Conservation (phyloP, 2,797 vertebrate genomes). For the Neostethus bicornis region DNA sequence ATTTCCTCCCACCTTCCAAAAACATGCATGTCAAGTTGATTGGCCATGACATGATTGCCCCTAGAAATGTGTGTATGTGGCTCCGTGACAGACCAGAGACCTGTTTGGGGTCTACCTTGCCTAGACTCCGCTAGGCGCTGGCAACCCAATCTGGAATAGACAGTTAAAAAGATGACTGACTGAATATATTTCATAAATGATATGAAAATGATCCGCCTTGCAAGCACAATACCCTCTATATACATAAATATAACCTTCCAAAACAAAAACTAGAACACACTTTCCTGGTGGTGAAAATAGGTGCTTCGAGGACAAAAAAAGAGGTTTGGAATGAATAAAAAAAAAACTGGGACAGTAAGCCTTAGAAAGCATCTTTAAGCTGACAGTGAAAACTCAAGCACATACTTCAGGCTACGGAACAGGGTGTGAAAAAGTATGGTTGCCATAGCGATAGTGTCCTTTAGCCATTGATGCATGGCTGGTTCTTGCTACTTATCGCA, state of each 20-base stretch:
- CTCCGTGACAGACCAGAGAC: no score
- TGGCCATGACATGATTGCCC: no score
- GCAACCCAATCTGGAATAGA: no score
- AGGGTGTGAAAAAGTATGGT: slow-evolving; percentile 58
- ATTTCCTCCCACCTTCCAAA: no score
- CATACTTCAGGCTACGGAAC: slow-evolving; percentile 9
- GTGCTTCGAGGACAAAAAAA: not conserved
- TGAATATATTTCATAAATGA: no score
- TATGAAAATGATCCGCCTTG: no score
- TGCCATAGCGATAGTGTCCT: slow-evolving; percentile 64
- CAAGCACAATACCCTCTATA: no score
- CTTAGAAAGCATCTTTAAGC: slow-evolving; percentile 20
- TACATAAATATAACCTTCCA: not conserved
- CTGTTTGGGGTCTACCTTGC: no score
- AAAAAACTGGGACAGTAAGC: slow-evolving; percentile 1
- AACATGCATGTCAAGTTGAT: no score
- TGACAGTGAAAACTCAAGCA: slow-evolving; percentile 37
- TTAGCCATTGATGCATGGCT: slow-evolving; percentile 33
- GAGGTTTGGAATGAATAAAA: not conserved
- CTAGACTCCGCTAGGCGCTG: no score
- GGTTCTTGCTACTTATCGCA: slow-evolving; percentile 34
- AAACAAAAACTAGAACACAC: slow-evolving; percentile 19
- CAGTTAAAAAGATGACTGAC: no score
- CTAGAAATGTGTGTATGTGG: no score
- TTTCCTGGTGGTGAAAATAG: not conserved